Base-by-base conservation (phyloP, 2,888 invertebrate species). In the Andrena camellia region DNA sequence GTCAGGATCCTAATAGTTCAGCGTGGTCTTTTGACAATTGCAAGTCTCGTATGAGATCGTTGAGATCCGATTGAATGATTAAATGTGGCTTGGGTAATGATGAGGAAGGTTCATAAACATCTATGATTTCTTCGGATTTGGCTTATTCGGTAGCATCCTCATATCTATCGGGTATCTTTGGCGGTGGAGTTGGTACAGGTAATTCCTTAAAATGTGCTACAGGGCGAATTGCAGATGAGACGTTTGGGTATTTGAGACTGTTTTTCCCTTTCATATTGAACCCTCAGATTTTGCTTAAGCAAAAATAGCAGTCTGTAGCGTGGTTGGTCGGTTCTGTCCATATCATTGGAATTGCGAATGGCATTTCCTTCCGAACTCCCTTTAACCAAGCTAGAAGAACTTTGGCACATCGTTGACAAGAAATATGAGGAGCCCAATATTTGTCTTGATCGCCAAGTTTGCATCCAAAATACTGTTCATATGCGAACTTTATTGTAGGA, bases 11-110 rank as follows among this genome's bases (percentile, higher is more conserved):
- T 29, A 67, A 29, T 31, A 67, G 31, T 54, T 67, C 52, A 20
- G 31, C 52, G 10, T 67, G 31, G 2, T 52, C 31, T 10, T 52
- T 31, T 17, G 52, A n/a, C 20, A 67, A 6, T 2, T 67, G 17
- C 33, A 67, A 67, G 8, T 67, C 52, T 29, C 31, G 29, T 20
- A 67, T 33, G 1, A 67, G 52, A 20, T 67, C 52, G n/a, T 67
- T 67, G 2, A 67, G n/a, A 8, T 67, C 67, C 1, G 67, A 29
- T n/a, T 67, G 52, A 5, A 20, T 52, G 1, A 54, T 52, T n/a
- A 67, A 54, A 54, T 52, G 52, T 6, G 52, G 42, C 2, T 64
- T 26, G 23, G 6, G 23, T 20, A 7, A 64, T 26, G 48, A 17
- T 35, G 62, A 8, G 33, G 33, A 17, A 62, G 7, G 31, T 42